Base-by-base conservation (phyloP, 2,888 invertebrate species). In the Hydrotaea diabolus region DNA sequence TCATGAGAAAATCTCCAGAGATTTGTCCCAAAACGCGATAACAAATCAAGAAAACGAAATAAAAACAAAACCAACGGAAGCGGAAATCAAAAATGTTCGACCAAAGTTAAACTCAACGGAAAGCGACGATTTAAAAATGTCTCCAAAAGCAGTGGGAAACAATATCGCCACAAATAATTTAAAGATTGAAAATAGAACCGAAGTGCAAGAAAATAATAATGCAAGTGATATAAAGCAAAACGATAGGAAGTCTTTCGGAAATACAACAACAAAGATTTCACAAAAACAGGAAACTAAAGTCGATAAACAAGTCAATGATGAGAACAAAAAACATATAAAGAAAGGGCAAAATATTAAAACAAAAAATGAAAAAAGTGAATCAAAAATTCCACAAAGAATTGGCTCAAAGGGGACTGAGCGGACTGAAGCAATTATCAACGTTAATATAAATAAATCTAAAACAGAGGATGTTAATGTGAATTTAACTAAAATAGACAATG, bases 261-360 rank as follows among this genome's bases (percentile, higher is more conserved):
- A 21, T 11, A 11, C 19, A 17, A 21, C 21, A 4, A 21, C 55
- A 2, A 55, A 55, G 19, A 21, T 55, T 21, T 21, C 55, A 21
- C 21, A 21, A 1, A 55, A 8, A 21, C 3, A 1, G 11, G 55
- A 55, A 55, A 59, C 13, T 49, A 62, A 71, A 31, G 15, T 69
- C 11, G 13, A 49, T n/a, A 72, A 49, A 46, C 0, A 55, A 55
- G 26, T 11, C 0, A 62, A 19, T 23, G 49, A 13, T 11, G 0
- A 19, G 0, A 39, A 59, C 13, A 21, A 59, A 80, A 80, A 82
- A 4, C 21, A 0, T 69, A 77, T 77, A 53, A 11, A 46, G n/a
- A 2, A 59, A 86, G 79, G 59, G 15, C 53, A 2, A 85, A 76
- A 53, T 80, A 82, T 31, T 1, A 64, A 19, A 43, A 72, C 4